Evolutionary conservation across 2,113 vertebrate species (phyloP), one percentile per base, ranked within the genome.

Genomic region (Catharus bicknelli): DNA sequence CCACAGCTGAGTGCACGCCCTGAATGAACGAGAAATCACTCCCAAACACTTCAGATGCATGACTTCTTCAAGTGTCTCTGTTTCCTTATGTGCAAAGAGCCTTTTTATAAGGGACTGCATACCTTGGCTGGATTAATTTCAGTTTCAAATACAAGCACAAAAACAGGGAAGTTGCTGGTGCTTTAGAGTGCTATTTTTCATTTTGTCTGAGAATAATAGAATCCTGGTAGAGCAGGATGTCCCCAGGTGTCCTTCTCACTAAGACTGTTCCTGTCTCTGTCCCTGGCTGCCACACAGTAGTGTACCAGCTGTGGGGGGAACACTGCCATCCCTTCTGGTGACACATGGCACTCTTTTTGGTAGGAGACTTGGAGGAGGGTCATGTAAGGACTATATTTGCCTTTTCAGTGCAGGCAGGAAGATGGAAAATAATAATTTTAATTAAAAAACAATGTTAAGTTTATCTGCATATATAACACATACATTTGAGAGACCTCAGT

Each of bases 301-400:
- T 4, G 48, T 2, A 0, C 9, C 22, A 13, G 47, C 22, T 38
- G 11, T 22, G 0, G 13, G 26, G 29, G 59, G 40, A 47, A 12
- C 59, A 36, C 62, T 36, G 64, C 76, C 68, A 4, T 57, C 54
- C 11, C 68, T 22, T 1, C 54, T 42, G 21, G 8, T 48, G 32
- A 23, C 23, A 26, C 13, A 7, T 29, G 59, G 19, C 29, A 30
- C 14, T 11, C 30, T 11, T 75, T 87, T 59, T 29, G n/a, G 43
- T 61, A 85, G 47, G 51, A 38, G 54, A 66, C 10, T 36, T 91
- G 72, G 42, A 80, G 63, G 50, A 59, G 29, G 30, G 34, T 88
- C 86, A 23, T 36, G 34, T 86, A 68, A 88, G 47, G 72, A 80
- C 83, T 68, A 0, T 30, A 25, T 81, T 83, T 72, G 58, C 40